A percentile compares a stretch with the other conserved stretches of the same genome.
Conservation (phyloP, 2,113 vertebrate genomes). For the Plecturocebus donacophilus region DNA sequence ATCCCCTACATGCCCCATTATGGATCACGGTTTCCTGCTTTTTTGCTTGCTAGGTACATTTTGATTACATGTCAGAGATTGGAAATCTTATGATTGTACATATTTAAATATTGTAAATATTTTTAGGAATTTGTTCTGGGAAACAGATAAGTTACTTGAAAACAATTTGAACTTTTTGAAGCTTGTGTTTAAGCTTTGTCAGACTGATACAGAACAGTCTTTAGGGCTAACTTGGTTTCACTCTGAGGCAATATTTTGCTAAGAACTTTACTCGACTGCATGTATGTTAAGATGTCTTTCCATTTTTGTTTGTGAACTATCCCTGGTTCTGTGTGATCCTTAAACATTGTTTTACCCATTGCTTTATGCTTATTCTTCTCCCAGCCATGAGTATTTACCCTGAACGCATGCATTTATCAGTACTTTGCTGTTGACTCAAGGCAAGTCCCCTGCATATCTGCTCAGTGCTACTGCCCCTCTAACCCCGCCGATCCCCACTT, state of each 20-base stretch:
- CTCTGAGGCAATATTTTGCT: not conserved
- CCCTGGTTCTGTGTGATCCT: not conserved
- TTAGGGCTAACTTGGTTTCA: not conserved
- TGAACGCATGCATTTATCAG: not conserved
- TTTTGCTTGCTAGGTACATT: not conserved
- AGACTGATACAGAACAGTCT: not conserved
- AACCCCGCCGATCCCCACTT: not conserved
- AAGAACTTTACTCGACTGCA: not conserved
- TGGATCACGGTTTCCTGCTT: not conserved
- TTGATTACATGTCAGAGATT: not conserved
- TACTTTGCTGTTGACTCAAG: not conserved
- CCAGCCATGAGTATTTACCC: not conserved
- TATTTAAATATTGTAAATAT: not conserved
- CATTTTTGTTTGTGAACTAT: not conserved
- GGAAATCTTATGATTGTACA: not conserved
- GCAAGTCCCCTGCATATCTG: not conserved
- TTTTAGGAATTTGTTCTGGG: constrained; percentile 16
- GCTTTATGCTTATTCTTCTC: not conserved
- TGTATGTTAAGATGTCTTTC: not conserved
- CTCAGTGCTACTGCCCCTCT: not conserved
- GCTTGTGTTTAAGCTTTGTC: not conserved
- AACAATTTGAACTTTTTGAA: not conserved
- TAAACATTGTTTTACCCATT: not conserved
- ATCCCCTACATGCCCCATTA: not conserved
- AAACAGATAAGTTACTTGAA: not conserved